These are phyloP conservation scores for Oxycera nigricornis DNA, from an alignment of 2,888 invertebrate species.

Conservation along the genomic window DNA sequence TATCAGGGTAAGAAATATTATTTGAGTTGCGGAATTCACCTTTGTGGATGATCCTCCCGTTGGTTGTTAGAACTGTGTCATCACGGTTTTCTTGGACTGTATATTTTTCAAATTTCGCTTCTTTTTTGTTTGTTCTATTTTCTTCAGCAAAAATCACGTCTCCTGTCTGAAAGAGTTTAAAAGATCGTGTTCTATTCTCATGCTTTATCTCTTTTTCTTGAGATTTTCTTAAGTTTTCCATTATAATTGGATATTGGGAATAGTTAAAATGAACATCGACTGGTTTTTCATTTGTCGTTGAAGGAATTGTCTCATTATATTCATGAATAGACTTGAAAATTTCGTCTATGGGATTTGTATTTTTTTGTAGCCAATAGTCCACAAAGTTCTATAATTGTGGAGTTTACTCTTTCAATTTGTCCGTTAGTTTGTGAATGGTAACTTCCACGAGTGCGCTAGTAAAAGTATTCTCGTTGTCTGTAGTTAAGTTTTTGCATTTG, in stretches of 20 bases:
- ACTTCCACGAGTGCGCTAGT: not conserved
- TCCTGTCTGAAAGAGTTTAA: not conserved
- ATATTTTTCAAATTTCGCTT: not conserved
- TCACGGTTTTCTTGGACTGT: conserved; percentile 7
- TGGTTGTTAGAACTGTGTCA: conserved; percentile 9
- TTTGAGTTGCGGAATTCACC: conserved; percentile 1
- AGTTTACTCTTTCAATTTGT: conserved; percentile 15
- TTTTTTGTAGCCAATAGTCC: conserved; percentile 1
- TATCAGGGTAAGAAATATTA: not conserved
- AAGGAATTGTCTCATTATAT: conserved; percentile 32
- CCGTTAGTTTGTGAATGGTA: conserved; percentile 14
- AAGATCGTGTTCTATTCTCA: conserved; percentile 15
- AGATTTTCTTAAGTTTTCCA: not conserved
- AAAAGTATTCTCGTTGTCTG: conserved; percentile 21
- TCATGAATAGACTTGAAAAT: not conserved
- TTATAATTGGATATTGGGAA: not conserved
- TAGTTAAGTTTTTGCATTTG: not conserved
- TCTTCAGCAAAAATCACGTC: not conserved
- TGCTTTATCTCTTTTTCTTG: not conserved
- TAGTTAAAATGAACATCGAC: conserved; percentile 18
- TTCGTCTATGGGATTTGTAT: not conserved
- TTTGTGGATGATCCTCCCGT: conserved; percentile 4
- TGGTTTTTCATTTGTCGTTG: not conserved
- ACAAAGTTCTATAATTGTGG: conserved; percentile 9
- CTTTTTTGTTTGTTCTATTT: not conserved